Base-by-base conservation (phyloP, 2,888 invertebrate species). In the Hirudinaria manillensis region DNA sequence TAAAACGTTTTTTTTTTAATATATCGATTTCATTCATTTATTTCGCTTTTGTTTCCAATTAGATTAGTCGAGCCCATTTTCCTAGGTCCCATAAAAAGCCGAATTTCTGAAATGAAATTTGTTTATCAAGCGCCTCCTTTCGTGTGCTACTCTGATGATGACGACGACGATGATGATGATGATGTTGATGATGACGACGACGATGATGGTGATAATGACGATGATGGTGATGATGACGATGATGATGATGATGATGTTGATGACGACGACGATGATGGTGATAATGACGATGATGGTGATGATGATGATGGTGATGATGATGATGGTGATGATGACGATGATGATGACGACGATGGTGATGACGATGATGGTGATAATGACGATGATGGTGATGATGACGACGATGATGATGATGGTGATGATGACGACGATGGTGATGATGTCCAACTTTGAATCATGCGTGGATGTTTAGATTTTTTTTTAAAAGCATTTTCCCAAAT, bases 191-290 rank as follows among this genome's bases (percentile, higher is more conserved):
- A n/a, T 6, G 70, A 70, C 16, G 70, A 70, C 6, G 45, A 45
- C 19, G 27, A 70, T 19, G 51, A 36, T 45, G 71, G 45, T 71
- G 71, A 71, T 71, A 51, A 45, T 71, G 71, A 45, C 45, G 71
- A 71, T 71, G 71, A 71, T 71, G 71, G 45, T 71, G 71, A 71
- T 71, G 71, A 71, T 71, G 71, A 71, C 45, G 71, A 45, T 71
- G 71, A 45, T 71, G 71, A 71, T 71, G 71, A 71, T 71, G 45
- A 71, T 45, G 71, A 71, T 71, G 71, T 45, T 71, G 71, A 71
- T 71, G 71, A 45, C 45, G 71, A 45, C 45, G 71, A 71, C 45
- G 71, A 71, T 71, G 71, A 71, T 71, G 71, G 45, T 45, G 71
- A 71, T 71, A 51, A 45, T 45, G 71, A 71, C 45, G 71, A 71